Percentiles rank a stretch among this genome's conserved stretches.
These are phyloP conservation scores for Orestias chungarensis DNA, from an alignment of 2,797 vertebrate genomes.

Conservation along the genomic window DNA sequence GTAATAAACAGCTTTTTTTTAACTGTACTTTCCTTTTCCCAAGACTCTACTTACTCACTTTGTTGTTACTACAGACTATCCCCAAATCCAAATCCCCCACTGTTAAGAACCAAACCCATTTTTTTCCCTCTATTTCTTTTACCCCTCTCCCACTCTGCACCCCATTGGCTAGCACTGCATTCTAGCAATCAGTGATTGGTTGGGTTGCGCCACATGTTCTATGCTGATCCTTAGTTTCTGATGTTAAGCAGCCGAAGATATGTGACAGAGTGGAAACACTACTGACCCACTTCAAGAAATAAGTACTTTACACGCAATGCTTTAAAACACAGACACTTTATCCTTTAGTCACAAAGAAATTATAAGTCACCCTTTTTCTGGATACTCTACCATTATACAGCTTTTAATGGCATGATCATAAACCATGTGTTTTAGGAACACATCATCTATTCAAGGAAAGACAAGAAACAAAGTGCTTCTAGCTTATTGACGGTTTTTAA, in stretches of 20 bases:
- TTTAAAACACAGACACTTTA: slow-evolving; percentile 3
- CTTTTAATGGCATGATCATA: not conserved
- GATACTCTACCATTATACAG: slow-evolving; percentile 4
- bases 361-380: not conserved
- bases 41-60: not conserved
- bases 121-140: not conserved
- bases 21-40: not conserved
- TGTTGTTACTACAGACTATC: not conserved
- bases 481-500: slow-evolving; percentile 14
- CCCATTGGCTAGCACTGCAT: not conserved
- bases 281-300: slow-evolving; percentile 7
- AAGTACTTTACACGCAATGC: not conserved
- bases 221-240: not conserved
- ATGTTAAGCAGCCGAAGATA: slow-evolving; percentile 7
- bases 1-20: too few relatives aligned
- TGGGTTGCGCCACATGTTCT: slow-evolving; percentile 5
- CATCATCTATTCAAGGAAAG: not conserved
- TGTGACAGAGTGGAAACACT: slow-evolving; percentile 2
- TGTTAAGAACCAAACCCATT: not conserved
- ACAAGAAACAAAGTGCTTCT: slow-evolving; percentile 2
- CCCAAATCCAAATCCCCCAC: not conserved
- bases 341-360: slow-evolving; percentile 1
- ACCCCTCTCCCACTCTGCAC: too few relatives aligned
- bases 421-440: slow-evolving; percentile 6
- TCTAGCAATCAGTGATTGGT: not conserved